These are phyloP conservation scores for Eumaeus atala DNA, from an alignment of 1,140 invertebrate genomes.

Conservation along the genomic window DNA sequence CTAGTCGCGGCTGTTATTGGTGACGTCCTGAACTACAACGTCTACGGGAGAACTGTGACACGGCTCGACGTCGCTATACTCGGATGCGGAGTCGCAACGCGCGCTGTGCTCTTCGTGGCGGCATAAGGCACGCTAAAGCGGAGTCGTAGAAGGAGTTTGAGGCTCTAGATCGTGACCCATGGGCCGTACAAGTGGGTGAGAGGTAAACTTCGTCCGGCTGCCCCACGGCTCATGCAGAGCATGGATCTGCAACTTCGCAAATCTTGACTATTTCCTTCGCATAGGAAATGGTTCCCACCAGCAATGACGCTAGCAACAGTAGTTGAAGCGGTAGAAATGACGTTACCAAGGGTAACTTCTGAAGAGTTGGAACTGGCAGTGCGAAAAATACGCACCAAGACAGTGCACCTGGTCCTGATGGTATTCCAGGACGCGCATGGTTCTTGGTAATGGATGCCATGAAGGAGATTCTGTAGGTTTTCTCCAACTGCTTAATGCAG, in stretches of 20 bases:
- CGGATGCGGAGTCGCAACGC: not conserved
- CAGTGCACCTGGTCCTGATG: not conserved
- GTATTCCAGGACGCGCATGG: slow-evolving; percentile 1
- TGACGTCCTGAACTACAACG: slow-evolving; percentile 2
- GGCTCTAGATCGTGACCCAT: slow-evolving; percentile 9
- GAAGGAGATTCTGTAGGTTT: not conserved
- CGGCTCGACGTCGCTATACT: not conserved
- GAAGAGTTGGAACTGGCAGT: not conserved
- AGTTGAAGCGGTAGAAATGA: too few relatives aligned
- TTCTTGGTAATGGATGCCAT: not conserved
- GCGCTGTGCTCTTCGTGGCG: not conserved
- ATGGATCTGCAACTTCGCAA: not conserved
- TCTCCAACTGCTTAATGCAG: not conserved
- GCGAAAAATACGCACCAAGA: not conserved
- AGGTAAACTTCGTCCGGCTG: not conserved
- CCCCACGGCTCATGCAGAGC: slow-evolving; percentile 10
- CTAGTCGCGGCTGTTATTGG: not conserved
- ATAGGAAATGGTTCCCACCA: not conserved
- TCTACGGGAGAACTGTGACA: not conserved
- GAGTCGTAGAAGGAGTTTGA: not conserved
- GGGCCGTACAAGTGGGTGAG: slow-evolving; percentile 15
- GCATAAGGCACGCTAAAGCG: not conserved
- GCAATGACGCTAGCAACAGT: not conserved
- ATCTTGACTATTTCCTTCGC: not conserved
- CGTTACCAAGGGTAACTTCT: not conserved